phyloP scores from a whole-genome alignment of 2,113 vertebrate genomes.

The Engystomops pustulosus region DNA sequence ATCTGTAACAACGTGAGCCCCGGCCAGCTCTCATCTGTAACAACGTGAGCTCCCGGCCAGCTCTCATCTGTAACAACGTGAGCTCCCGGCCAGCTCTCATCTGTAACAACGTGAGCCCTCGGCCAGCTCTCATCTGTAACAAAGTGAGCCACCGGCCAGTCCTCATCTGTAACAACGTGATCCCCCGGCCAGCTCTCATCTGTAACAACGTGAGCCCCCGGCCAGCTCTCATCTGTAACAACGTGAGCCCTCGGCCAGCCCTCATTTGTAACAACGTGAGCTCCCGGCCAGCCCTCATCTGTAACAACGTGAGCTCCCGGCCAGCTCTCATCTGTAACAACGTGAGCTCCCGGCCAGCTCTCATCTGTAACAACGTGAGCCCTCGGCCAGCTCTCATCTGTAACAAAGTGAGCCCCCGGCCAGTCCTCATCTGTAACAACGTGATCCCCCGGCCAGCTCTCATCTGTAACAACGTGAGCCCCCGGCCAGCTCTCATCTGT shows the following conservation, averaged over 20 bases:
- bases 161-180: no score
- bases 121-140: slow-evolving; percentile 5
- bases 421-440: background rate
- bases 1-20: slow-evolving; percentile 5
- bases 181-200: slow-evolving; percentile 22
- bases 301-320: background rate
- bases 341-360: slow-evolving; percentile 13
- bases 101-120: background rate
- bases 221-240: slow-evolving; percentile 6
- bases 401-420: background rate
- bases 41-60: slow-evolving; percentile 1
- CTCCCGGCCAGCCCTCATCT: slow-evolving; percentile 19
- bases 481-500: slow-evolving; percentile 19
- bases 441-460: slow-evolving; percentile 15
- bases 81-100: slow-evolving; percentile 22
- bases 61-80: no score
- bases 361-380: no score
- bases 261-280: no score
- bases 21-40: slow-evolving; percentile 4
- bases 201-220: background rate
- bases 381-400: slow-evolving; percentile 15
- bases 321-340: background rate
- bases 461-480: no score
- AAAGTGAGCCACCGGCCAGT: slow-evolving; percentile 6
- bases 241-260: slow-evolving; percentile 9